Evolutionary conservation across 2,888 invertebrate species (phyloP).

Genomic region (Melangyna quadrimaculata): DNA sequence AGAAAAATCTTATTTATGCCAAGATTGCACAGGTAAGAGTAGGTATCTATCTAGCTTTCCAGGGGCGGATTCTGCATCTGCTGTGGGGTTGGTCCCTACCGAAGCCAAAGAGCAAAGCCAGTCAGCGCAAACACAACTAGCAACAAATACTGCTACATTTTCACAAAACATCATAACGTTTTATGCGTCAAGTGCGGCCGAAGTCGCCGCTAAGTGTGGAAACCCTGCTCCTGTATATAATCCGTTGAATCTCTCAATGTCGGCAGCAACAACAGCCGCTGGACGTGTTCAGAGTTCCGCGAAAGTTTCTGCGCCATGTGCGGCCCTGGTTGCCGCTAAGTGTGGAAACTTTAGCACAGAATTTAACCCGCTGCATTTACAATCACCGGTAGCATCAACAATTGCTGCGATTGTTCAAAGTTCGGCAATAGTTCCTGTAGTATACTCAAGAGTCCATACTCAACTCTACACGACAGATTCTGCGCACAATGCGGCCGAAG

Average conservation of each 20-base stretch:
- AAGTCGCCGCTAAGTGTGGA: neutral
- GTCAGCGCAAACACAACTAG: neutral
- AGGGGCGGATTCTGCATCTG: neutral
- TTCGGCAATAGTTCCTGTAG: neutral
- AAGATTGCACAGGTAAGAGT: conserved; percentile 20
- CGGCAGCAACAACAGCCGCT: too few species aligned
- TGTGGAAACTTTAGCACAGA: too few species aligned
- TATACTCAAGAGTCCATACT: too few species aligned
- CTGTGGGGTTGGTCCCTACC: neutral
- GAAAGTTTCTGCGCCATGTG: too few species aligned
- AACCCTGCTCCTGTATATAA: neutral
- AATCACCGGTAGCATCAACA: neutral
- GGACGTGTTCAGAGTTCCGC: too few species aligned
- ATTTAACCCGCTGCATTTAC: too few species aligned
- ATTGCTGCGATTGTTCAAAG: neutral
- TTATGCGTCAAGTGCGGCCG: neutral
- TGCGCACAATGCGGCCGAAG: too few species aligned
- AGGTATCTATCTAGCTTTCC: neutral
- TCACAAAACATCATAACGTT: neutral
- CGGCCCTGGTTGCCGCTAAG: too few species aligned
- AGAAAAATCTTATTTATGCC: neutral
- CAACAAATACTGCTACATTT: neutral
- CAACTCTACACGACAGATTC: too few species aligned
- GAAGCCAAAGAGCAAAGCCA: conserved; percentile 3
- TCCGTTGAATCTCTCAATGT: too few species aligned